Evolutionary conservation across 1,140 invertebrate species (phyloP), one percentile per base, ranked within the genome.

Genomic region (Xylocopa sonorina): DNA sequence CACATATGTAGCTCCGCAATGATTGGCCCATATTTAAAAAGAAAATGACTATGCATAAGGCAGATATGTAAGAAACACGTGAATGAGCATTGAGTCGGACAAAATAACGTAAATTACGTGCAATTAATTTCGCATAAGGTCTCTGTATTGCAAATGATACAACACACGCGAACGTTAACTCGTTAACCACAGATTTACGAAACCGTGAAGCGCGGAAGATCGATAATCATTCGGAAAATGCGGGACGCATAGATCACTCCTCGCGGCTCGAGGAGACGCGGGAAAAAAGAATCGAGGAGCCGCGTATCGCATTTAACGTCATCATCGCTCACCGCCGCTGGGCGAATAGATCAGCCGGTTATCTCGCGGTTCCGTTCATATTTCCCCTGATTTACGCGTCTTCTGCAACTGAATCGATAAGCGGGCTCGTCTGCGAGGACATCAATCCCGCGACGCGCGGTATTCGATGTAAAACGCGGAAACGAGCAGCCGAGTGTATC

Each of bases 391-490:
- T 76, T 57, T 67, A 76, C 62, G 63, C 34, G 50, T 41, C 24
- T 55, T 55, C 62, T 6, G 63, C 50, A 48, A 46, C 27, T 46
- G 16, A 67, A 41, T 76, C 73, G 63, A 55, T 55, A 67, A 55
- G 50, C 60, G 60, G n/a, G 24, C 55, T 66, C 62, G 50, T 76
- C 34, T 50, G 5, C 73, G 73, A n/a, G 38, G 27, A 46, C 63
- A 68, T 76, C 50, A 57, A 76, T 57, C 55, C 58, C 16, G 50
- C 3, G 5, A 7, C 3, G 12, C 64, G 43, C 43, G 41, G 27
- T 16, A 53, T 76, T 69, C 66, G 41, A 77, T 69, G 46, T 53
- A 71, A n/a, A 82, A 76, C 80, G 60, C 80, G 82, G 81, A 83
- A 83, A 81, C 67, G 29, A 64, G 29, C 60, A 46, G 32, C 60